These are phyloP conservation scores for Oryctolagus cuniculus DNA, from an alignment of 2,113 vertebrate genomes.

Conservation along the genomic window DNA sequence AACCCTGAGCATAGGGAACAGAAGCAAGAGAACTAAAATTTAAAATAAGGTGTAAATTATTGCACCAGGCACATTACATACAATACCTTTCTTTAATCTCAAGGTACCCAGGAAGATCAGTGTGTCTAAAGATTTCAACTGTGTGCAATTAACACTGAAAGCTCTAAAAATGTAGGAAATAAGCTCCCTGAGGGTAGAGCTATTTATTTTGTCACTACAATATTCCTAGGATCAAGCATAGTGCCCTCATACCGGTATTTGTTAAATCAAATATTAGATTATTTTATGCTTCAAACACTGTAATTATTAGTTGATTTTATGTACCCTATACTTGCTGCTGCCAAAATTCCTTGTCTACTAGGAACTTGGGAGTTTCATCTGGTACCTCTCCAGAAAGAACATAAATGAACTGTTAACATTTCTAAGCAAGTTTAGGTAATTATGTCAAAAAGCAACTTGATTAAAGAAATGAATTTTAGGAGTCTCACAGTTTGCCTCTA, in stretches of 20 bases:
- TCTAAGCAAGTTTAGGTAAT: constrained; percentile 52
- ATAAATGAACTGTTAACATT: constrained; percentile 15
- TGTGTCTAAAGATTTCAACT: neutral
- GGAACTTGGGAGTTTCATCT: neutral
- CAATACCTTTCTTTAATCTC: neutral
- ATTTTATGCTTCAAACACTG: constrained; percentile 2
- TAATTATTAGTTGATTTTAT: constrained; percentile 36
- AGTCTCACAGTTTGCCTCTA: neutral
- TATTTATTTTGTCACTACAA: neutral
- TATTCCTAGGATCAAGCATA: neutral
- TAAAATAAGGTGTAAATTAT: neutral
- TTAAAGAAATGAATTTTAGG: constrained; percentile 39
- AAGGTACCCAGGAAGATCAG: neutral
- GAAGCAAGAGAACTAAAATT: constrained; percentile 33
- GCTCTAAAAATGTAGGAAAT: constrained; percentile 6
- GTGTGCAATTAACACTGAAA: neutral
- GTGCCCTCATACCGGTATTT: neutral
- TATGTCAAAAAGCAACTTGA: constrained; percentile 33
- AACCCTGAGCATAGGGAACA: neutral
- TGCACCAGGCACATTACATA: neutral
- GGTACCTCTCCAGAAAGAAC: neutral
- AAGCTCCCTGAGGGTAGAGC: neutral
- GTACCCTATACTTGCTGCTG: neutral
- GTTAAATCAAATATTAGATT: neutral
- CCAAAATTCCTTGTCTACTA: constrained; percentile 15